Evolutionary conservation across 2,797 vertebrate species (phyloP), one percentile per base, ranked within the genome.

Genomic region (Silurus aristotelis): DNA sequence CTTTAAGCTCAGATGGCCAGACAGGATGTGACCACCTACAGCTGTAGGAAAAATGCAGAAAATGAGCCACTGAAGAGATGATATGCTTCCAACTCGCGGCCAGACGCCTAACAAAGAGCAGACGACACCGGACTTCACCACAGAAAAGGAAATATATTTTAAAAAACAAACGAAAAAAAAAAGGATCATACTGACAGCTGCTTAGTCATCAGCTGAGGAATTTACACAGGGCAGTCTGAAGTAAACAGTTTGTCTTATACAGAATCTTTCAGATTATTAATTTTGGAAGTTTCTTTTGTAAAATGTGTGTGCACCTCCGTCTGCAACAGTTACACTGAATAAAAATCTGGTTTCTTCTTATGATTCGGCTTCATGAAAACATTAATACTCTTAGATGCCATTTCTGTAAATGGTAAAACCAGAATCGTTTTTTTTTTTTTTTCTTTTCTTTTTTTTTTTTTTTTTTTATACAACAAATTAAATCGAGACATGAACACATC

Each of bases 121-220:
- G 56, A 64, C 77, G 63, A 77, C 83, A 86, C 58, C 46, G 89
- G 93, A 92, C 91, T 91, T 92, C 95, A 98, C 97, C 97, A 99
- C 97, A 95, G 97, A 96, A 98, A 98, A 98, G 95, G 95, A 99
- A 98, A 96, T 98, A 96, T 99, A 97, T 97, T 96, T 97, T 95
- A 85, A 96, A 52, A 52, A 97, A 97, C 6, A 4, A 38, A 38
- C 38, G n/a, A n/a, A n/a, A 31, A 95, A 85, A 96, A 97, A 97
- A 96, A 95, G 96, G 95, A 96, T 97, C 96, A 96, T 96, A 96
- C 94, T 96, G 94, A 96, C 94, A 96, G 96, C 95, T 95, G 93
- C 93, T 97, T 92, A 93, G 93, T 94, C 94, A 94, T 97, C 96
- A 93, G 92, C 93, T 95, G 95, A 97, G 95, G 95, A 96, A 96